Conservation (phyloP, 1,140 invertebrate species). For the Drosophila kurseongensis region DNA sequence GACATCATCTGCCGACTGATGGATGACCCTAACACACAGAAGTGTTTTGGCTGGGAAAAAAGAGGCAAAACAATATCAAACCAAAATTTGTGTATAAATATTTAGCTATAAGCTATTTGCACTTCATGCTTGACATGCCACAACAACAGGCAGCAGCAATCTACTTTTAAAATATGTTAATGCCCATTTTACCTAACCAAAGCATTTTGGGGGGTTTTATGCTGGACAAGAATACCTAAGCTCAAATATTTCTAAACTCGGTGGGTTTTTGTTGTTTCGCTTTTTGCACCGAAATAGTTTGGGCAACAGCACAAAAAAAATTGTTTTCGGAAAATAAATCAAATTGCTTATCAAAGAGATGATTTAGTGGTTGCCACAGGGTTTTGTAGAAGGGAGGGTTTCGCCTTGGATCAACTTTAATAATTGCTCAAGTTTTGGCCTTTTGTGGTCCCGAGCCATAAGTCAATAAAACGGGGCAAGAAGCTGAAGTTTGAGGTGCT, state of each 20-base stretch:
- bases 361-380: constrained; percentile 69
- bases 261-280: constrained; percentile 40
- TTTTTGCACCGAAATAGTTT: constrained; percentile 58
- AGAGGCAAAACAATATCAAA: constrained; percentile 38
- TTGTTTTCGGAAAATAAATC: constrained; percentile 80
- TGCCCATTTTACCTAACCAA: constrained; percentile 62
- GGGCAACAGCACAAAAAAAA: constrained; percentile 50
- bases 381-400: constrained; percentile 1
- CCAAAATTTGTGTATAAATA: constrained; percentile 70
- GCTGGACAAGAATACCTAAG: constrained; percentile 50
- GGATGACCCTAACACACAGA: constrained; percentile 21
- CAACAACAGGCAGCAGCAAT: constrained; percentile 46
- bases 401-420: constrained; percentile 62
- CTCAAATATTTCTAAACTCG: constrained; percentile 54
- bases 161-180: constrained; percentile 79
- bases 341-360: constrained; percentile 82
- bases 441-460: constrained; percentile 73
- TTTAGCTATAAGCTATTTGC: constrained; percentile 77
- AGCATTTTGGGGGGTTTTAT: constrained; percentile 39
- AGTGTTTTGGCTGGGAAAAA: constrained; percentile 33
- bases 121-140: constrained; percentile 75
- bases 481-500: constrained; percentile 27
- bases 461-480: constrained; percentile 60
- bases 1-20: neutral
- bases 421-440: constrained; percentile 80